Evolutionary conservation across 1,140 invertebrate genomes (phyloP).

Genomic region (Glomeris maerens): DNA sequence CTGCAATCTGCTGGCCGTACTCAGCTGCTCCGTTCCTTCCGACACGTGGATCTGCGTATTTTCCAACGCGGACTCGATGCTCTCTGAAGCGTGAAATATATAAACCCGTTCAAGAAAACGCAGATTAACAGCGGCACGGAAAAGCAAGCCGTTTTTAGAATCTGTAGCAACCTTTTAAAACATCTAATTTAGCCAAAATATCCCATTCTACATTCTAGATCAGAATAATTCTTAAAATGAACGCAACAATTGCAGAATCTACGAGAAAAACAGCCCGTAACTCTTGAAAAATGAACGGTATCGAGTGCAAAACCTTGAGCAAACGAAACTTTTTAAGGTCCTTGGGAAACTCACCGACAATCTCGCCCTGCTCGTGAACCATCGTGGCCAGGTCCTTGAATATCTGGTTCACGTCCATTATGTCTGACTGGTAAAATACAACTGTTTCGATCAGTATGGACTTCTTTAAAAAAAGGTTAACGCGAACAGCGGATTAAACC

Average conservation of each 20-base stretch:
- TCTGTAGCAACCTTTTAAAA: conserved; percentile 10
- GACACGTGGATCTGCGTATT: conserved; percentile 71
- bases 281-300: background rate
- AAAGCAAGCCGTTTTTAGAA: too few relatives aligned
- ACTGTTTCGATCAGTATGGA: background rate
- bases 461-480: conserved; percentile 1
- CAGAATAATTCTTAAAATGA: background rate
- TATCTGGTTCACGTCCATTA: conserved; percentile 91
- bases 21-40: conserved; percentile 61
- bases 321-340: background rate
- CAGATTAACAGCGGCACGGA: too few relatives aligned
- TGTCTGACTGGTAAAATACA: conserved; percentile 57
- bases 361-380: conserved; percentile 93
- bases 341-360: conserved; percentile 48
- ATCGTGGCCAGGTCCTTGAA: conserved; percentile 93
- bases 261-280: background rate
- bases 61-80: conserved; percentile 92
- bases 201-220: background rate
- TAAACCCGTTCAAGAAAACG: too few relatives aligned
- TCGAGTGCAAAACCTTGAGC: background rate
- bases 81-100: too few relatives aligned
- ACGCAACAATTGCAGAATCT: conserved; percentile 4
- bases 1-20: conserved; percentile 67
- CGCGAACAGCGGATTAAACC: too few relatives aligned
- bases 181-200: conserved; percentile 3